These are phyloP conservation scores for Cairina moschata DNA, from an alignment of 2,113 vertebrate species.

Conservation along the genomic window DNA sequence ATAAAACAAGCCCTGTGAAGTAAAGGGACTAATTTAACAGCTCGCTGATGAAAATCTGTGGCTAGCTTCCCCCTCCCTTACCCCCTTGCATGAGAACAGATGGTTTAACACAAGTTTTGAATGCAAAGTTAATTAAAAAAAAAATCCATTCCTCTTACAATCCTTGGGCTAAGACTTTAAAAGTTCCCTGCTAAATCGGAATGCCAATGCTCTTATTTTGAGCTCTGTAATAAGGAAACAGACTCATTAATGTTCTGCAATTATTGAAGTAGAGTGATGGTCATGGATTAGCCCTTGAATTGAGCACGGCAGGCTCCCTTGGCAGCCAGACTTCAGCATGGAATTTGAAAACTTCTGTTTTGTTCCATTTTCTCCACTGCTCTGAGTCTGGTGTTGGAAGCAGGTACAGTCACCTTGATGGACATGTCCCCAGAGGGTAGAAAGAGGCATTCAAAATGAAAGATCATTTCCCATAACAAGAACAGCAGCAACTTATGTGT, in stretches of 20 bases:
- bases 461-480: not conserved
- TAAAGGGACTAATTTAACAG: constrained; percentile 64
- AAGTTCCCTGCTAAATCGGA: constrained; percentile 58
- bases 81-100: constrained; percentile 55
- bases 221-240: constrained; percentile 59
- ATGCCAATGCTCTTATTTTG: constrained; percentile 47
- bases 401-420: constrained; percentile 51
- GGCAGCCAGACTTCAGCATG: not conserved
- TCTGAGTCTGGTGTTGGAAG: not conserved
- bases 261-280: constrained; percentile 43
- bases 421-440: not conserved
- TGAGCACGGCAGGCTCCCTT: constrained; percentile 14
- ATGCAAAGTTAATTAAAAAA: constrained; percentile 70
- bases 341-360: constrained; percentile 2
- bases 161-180: constrained; percentile 51
- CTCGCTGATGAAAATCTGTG: constrained; percentile 65
- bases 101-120: constrained; percentile 61
- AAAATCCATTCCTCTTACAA: constrained; percentile 47
- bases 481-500: not conserved
- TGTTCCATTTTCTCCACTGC: constrained; percentile 19
- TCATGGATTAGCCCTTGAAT: constrained; percentile 17
- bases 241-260: constrained; percentile 43
- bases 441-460: not conserved
- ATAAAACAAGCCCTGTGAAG: constrained; percentile 62
- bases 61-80: constrained; percentile 39